A percentile compares a stretch with the other conserved stretches of the same genome.
phyloP scores from a whole-genome alignment of 2,113 vertebrate genomes.

The Psilopogon haemacephalus region DNA sequence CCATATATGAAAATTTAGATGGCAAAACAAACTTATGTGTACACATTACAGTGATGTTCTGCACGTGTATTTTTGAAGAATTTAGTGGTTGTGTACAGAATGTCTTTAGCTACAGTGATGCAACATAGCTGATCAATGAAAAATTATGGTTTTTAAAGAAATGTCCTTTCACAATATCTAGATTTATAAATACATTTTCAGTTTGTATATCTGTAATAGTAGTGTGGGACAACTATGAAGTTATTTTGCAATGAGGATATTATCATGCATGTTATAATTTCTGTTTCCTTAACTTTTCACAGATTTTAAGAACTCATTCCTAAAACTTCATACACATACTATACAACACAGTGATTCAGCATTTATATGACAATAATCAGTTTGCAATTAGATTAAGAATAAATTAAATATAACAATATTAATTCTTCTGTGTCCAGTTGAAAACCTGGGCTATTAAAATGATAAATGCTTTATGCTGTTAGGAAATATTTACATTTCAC shows the following conservation, averaged over 20 bases:
- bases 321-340: background rate
- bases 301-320: too few species aligned
- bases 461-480: background rate
- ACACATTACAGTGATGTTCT: background rate
- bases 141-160: background rate
- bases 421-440: background rate
- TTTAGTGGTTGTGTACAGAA: background rate
- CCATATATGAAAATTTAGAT: background rate
- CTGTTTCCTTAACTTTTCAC: background rate
- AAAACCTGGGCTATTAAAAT: background rate
- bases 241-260: background rate
- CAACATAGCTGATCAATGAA: background rate
- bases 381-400: background rate
- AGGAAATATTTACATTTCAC: background rate
- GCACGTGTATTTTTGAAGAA: background rate
- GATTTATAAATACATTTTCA: background rate
- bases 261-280: background rate
- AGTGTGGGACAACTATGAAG: background rate
- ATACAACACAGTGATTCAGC: rapidly evolving
- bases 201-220: background rate
- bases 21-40: background rate
- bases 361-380: background rate
- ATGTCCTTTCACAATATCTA: background rate
- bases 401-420: background rate
- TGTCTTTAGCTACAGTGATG: background rate